Evolutionary conservation across 1,140 invertebrate genomes (phyloP), one percentile per base, ranked within the genome.

Genomic region (Aculops lycopersici): DNA sequence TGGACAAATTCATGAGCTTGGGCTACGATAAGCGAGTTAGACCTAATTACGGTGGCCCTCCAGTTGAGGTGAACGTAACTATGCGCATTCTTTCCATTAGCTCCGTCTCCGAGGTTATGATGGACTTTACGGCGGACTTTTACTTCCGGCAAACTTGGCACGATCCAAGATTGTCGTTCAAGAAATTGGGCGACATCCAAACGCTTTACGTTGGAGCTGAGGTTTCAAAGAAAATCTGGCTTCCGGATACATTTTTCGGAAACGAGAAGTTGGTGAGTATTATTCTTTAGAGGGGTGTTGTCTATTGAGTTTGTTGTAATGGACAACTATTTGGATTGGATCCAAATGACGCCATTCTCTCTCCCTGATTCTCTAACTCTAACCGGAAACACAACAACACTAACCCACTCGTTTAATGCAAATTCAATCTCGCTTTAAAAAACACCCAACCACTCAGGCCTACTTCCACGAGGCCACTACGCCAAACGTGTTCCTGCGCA

Each of bases 61-160:
- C 81, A 55, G 78, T 84, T 63, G 75, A 80, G 64, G 79, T 88
- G 55, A 79, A 79, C 59, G 78, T 90, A 64, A 88, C 83, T 63
- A 84, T 86, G 75, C 81, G 80, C 68, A 77, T 90, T 63, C 75
- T 84, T 63, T 83, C 77, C 70, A 88, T 92, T 67, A 81, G 77
- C 68, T 86, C 81, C 60, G 76, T 92, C 61, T 88, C 81, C 60
- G 83, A 90, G 72, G 81, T 90, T 59, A 69, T 80, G 64, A 90
- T 90, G 83, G 84, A 94, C 64, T 94, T 90, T 63, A 92, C 84
- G 45, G 61, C 90, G 67, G 86, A 94, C 66, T 83, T 94, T 66
- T 92, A 92, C 70, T 86, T 90, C 65, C 75, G 84, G 56, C 84
- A 92, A 67, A 81, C 80, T 62, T 92, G 86, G 86, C 80, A 74